Evolutionary conservation across 2,113 vertebrate species (phyloP).

Genomic region (Pholis gunnellus): DNA sequence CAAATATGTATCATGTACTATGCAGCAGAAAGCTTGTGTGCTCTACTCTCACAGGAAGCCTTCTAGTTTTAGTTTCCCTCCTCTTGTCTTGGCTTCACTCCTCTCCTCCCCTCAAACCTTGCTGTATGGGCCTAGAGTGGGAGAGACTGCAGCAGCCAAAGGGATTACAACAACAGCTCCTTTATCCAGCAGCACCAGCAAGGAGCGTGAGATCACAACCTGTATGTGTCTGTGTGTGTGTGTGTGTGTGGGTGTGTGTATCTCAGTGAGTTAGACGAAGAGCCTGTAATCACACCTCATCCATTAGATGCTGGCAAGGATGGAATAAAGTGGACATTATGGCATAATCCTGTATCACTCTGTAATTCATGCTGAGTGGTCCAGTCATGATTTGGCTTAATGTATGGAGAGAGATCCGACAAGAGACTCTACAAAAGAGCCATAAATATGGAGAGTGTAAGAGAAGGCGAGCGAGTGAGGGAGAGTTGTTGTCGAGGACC

Average conservation of each 20-base stretch:
- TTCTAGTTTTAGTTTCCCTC: slow-evolving; percentile 4
- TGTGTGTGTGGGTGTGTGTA: slow-evolving; percentile 51
- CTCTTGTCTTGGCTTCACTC: slow-evolving; percentile 23
- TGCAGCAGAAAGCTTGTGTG: background rate
- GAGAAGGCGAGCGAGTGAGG: slow-evolving; percentile 12
- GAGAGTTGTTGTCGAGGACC: slow-evolving; percentile 27
- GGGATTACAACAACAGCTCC: slow-evolving; percentile 67
- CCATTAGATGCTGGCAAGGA: slow-evolving; percentile 48
- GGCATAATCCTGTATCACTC: slow-evolving; percentile 56
- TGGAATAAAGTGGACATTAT: slow-evolving; percentile 50
- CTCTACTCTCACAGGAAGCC: background rate
- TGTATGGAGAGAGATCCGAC: slow-evolving; percentile 56
- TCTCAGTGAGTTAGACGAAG: slow-evolving; percentile 23
- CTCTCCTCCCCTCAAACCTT: slow-evolving; percentile 16
- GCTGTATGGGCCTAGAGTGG: slow-evolving; percentile 26
- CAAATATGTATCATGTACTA: too few species aligned
- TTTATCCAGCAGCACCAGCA: slow-evolving; percentile 67
- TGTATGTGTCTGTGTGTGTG: slow-evolving; percentile 38
- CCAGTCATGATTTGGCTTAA: slow-evolving; percentile 55
- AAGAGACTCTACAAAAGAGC: slow-evolving; percentile 46
- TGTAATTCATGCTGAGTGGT: slow-evolving; percentile 67
- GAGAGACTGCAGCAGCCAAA: slow-evolving; percentile 57
- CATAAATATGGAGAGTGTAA: slow-evolving; percentile 47
- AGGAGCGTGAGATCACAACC: slow-evolving; percentile 63
- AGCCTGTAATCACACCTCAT: slow-evolving; percentile 68